Base-by-base conservation (phyloP, 1,140 invertebrate species). In the Drosophila sp. region DNA sequence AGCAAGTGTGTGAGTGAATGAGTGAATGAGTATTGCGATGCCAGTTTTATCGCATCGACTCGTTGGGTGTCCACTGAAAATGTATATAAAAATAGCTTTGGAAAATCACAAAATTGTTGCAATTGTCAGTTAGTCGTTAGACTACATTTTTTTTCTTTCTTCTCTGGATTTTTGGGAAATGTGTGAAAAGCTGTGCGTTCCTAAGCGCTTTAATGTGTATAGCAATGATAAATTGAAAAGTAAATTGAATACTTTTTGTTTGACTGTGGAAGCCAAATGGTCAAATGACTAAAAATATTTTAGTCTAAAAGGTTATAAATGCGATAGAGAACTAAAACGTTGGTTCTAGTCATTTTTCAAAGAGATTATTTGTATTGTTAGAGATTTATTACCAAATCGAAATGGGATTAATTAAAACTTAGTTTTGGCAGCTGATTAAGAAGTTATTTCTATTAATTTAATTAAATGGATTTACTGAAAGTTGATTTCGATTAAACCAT, bases 71-170 rank as follows among this genome's bases (percentile, higher is more conserved):
- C 62, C 76, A 59, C 58, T 25, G 27, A 58, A 79, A 84, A 72
- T 80, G 64, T 74, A 40, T 77, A 77, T 86, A 62, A 65, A 80
- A 80, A 66, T 86, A 43, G 46, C 58, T 63, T 69, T 73, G 21
- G 45, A 67, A 83, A 76, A 76, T 84, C 56, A 62, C 56, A 65
- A 72, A 69, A 76, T 54, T 63, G 61, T 78, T 78, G 71, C 62
- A 38, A 67, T 61, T 77, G 62, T 50, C 43, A 78, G 50, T 53
- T 53, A n/a, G 50, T 34, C 32, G 50, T 36, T 53, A 53, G 50
- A 53, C 50, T 16, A 36, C 18, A 36, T 53, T 16, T 73, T 53
- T 72, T 29, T 13, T 11, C 27, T n/a, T 29, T 18, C 14, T 18
- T 16, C 11, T 7, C 6, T 56, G 58, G n/a, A 38, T 11, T 9